A percentile compares a stretch with the other conserved stretches of the same genome.
Evolutionary conservation across 1,140 invertebrate species (phyloP).

Genomic region (Zaprionus davidi): DNA sequence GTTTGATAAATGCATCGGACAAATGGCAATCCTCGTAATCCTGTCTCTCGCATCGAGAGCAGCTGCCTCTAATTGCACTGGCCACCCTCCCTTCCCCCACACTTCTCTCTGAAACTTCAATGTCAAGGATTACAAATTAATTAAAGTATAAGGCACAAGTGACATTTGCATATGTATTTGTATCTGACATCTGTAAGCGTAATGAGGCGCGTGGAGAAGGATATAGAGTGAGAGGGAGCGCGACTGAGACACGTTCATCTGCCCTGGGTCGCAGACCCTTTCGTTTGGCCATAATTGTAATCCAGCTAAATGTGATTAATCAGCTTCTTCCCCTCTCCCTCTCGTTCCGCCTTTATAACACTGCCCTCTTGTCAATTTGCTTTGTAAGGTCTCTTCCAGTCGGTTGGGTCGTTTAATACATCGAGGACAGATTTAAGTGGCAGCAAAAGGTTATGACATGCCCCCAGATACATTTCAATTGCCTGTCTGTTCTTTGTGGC

Average conservation of each 20-base stretch:
- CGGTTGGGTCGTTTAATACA: constrained; percentile 12
- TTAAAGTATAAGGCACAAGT: constrained; percentile 68
- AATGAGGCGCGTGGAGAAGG: not conserved
- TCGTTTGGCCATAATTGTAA: constrained; percentile 51
- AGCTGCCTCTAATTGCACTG: constrained; percentile 64
- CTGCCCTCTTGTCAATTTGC: not conserved
- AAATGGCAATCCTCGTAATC: constrained; percentile 66
- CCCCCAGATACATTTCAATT: constrained; percentile 26
- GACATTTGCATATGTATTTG: constrained; percentile 58
- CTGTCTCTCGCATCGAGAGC: constrained; percentile 32
- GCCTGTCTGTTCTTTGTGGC: constrained; percentile 18
- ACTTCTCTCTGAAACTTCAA: constrained; percentile 26
- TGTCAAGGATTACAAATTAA: constrained; percentile 75
- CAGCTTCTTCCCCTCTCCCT: constrained; percentile 1
- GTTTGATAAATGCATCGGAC: constrained; percentile 58
- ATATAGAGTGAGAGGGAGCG: not conserved
- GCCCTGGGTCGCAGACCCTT: not conserved
- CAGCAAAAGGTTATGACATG: constrained; percentile 29
- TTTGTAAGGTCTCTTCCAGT: constrained; percentile 26
- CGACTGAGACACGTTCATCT: not conserved
- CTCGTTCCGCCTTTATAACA: too few species aligned
- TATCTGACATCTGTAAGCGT: not conserved
- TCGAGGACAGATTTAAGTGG: constrained; percentile 25
- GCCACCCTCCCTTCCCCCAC: too few species aligned
- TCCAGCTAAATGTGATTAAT: constrained; percentile 64